Evolutionary conservation across 2,888 invertebrate genomes (phyloP), one percentile per base, ranked within the genome.

Genomic region (Tuta absoluta): DNA sequence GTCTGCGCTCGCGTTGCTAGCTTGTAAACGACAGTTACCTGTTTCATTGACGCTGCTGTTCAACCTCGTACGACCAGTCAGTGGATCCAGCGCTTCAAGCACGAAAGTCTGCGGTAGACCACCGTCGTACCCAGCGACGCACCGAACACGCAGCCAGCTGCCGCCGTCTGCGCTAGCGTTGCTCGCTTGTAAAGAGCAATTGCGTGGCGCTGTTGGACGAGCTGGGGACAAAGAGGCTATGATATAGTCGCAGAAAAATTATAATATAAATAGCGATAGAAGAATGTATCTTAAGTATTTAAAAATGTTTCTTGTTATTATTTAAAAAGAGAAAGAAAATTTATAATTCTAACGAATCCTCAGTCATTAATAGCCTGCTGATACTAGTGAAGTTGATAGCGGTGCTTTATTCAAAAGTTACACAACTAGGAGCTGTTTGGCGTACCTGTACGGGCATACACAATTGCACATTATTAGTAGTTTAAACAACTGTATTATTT

Each of bases 111-210:
- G 98, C 53, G 96, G 95, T 66, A 98, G 93, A 0, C 98, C 98
- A 0, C 98, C 97, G 78, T 98, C 97, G 83, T 97, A 97, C 56
- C 97, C 98, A 0, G 96, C 94, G 66, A 96, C 94, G 84, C 98
- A 98, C 75, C 96, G 96, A 66, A 98, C 94, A 77, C 96, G 95
- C 77, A 98, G 87, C 91, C 93, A 86, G 53, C 73, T 77, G 28
- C 28, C 28, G 5, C 83, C 83, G 73, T 93, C 92, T 71, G 89
- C 81, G 78, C 91, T 86, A 79, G 91, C 82, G 73, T 88, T 89
- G 62, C 92, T 86, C 59, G 95, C 94, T 76, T 95, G 94, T 53
- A 97, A 93, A 24, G 97, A 97, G 85, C 98, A 98, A 89, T 98
- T 98, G 70, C 95, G 94, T 71, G 97, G 93, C 1, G 97, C 94